phyloP scores from a whole-genome alignment of 2,113 vertebrate species.

The Nothobranchius furzeri region DNA sequence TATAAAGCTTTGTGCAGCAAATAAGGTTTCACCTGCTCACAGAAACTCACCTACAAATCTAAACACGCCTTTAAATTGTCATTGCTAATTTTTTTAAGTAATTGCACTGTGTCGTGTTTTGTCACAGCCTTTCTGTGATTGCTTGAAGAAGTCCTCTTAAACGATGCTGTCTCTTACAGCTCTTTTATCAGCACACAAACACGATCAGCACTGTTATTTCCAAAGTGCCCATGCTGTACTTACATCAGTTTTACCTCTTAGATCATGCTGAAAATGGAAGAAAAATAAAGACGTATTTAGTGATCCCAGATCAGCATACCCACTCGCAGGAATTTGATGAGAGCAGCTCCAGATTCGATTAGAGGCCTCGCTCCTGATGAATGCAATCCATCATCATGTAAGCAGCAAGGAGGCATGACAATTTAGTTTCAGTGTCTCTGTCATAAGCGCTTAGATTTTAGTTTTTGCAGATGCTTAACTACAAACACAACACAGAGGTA shows the following conservation, averaged over 20 bases:
- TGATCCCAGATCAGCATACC: slow-evolving; percentile 62
- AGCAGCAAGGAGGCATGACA: slow-evolving; percentile 66
- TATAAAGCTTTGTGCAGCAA: no score
- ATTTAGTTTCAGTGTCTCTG: slow-evolving; percentile 63
- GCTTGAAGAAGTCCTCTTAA: slow-evolving; percentile 12
- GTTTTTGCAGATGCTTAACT: slow-evolving; percentile 46
- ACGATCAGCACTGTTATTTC: slow-evolving; percentile 60
- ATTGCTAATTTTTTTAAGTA: no score
- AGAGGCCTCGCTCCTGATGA: slow-evolving; percentile 66
- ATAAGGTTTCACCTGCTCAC: no score
- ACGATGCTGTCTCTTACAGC: slow-evolving; percentile 19
- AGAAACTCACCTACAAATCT: no score
- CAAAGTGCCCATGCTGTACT: slow-evolving; percentile 62
- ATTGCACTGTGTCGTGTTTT: neutral
- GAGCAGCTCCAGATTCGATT: slow-evolving; percentile 69
- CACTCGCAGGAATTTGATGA: slow-evolving; percentile 69
- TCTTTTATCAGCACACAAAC: slow-evolving; percentile 50
- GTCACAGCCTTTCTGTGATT: neutral
- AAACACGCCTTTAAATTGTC: no score
- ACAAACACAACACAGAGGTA: slow-evolving; percentile 65
- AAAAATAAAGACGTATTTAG: slow-evolving; percentile 67
- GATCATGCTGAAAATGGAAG: slow-evolving; percentile 57
- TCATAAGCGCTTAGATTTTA: slow-evolving; percentile 62
- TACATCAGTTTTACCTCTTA: slow-evolving; percentile 54
- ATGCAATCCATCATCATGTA: slow-evolving; percentile 75